These are phyloP conservation scores for Tortricodes alternella DNA, from an alignment of 2,888 invertebrate genomes.

Conservation along the genomic window DNA sequence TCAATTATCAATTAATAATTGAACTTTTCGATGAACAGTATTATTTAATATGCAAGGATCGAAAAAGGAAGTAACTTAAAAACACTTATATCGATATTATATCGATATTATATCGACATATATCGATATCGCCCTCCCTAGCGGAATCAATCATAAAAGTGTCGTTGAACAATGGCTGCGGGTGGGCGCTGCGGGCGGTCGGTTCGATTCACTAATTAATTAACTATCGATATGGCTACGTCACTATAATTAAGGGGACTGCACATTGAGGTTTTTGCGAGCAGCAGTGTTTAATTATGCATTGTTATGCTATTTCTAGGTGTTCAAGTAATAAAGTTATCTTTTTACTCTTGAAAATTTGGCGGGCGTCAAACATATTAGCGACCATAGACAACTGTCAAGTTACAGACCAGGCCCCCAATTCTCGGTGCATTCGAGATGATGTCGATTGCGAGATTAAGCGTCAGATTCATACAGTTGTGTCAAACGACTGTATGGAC, in stretches of 20 bases:
- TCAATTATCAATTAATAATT: too few relatives aligned
- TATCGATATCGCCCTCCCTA: conserved; percentile 49
- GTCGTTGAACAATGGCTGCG: conserved; percentile 71
- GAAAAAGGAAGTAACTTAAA: too few relatives aligned
- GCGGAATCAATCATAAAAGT: conserved; percentile 73
- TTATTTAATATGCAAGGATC: too few relatives aligned
- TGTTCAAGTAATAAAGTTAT: too few relatives aligned
- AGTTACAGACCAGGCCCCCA: too few relatives aligned
- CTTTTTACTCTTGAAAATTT: too few relatives aligned
- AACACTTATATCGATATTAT: conserved; percentile 40
- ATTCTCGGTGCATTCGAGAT: too few relatives aligned
- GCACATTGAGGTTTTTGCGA: not conserved
- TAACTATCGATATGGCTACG: conserved; percentile 24
- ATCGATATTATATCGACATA: conserved; percentile 5
- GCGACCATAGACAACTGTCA: too few relatives aligned
- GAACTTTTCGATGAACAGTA: not conserved
- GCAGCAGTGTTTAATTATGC: not conserved
- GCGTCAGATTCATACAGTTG: too few relatives aligned
- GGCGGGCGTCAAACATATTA: too few relatives aligned
- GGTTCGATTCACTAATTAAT: conserved; percentile 42
- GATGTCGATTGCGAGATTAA: too few relatives aligned
- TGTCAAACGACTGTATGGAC: too few relatives aligned
- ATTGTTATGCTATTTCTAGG: not conserved
- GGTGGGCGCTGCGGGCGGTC: conserved; percentile 77
- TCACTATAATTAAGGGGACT: conserved; percentile 19